Evolutionary conservation across 1,140 invertebrate genomes (phyloP).

Genomic region (Drosophila varians): DNA sequence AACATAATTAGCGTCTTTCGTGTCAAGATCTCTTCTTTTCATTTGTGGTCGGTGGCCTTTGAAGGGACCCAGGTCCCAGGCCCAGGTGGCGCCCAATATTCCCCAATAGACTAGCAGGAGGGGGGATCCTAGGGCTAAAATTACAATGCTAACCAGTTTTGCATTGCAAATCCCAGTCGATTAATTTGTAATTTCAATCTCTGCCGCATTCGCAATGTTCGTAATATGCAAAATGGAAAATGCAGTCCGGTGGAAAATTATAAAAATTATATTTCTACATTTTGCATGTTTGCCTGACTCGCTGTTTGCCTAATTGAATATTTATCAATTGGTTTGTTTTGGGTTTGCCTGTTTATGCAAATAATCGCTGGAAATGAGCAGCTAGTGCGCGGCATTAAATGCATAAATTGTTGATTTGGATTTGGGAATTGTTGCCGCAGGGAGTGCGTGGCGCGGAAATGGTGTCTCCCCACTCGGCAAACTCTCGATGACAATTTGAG

Average conservation of each 20-base stretch:
- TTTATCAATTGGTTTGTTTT: conserved; percentile 64
- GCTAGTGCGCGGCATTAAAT: conserved; percentile 50
- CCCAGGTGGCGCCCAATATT: conserved; percentile 46
- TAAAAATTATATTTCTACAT: conserved; percentile 47
- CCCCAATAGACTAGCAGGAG: too few relatives aligned
- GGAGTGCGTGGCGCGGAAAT: background rate
- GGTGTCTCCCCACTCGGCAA: background rate
- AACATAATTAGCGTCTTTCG: conserved; percentile 68
- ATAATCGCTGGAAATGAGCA: conserved; percentile 60
- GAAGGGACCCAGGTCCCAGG: conserved; percentile 24
- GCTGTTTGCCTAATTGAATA: conserved; percentile 65
- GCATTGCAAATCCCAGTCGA: conserved; percentile 49
- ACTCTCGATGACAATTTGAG: conserved; percentile 28
- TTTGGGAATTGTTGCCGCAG: conserved; percentile 2
- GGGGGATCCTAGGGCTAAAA: conserved; percentile 4
- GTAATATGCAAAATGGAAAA: conserved; percentile 28
- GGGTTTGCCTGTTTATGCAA: conserved; percentile 59
- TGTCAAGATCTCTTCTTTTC: conserved; percentile 9
- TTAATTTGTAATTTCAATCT: conserved; percentile 74
- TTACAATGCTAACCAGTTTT: conserved; percentile 18
- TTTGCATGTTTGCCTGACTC: conserved; percentile 31
- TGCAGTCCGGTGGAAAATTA: conserved; percentile 42
- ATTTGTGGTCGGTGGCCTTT: conserved; percentile 33
- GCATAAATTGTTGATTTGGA: conserved; percentile 37
- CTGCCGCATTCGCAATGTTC: conserved; percentile 15